A percentile compares a stretch with the other conserved stretches of the same genome.
Conservation (phyloP, 2,888 invertebrate species). For the Drosophila peninsularis region DNA sequence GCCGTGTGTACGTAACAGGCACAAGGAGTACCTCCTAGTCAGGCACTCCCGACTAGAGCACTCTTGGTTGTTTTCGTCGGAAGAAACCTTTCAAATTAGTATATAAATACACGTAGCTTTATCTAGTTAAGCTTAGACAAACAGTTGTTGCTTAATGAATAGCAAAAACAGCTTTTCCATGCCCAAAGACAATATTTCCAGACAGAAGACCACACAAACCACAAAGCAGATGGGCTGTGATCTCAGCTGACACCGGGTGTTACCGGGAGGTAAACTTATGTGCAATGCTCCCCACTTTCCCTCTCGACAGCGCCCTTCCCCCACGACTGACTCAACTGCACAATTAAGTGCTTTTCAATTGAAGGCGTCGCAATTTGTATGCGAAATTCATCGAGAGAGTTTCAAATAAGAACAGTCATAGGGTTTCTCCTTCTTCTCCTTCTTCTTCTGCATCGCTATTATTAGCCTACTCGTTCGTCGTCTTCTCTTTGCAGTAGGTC, state of each 20-base stretch:
- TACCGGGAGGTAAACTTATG: neutral
- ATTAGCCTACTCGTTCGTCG: neutral
- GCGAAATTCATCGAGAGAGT: constrained; percentile 31
- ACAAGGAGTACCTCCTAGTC: neutral
- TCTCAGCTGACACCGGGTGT: constrained; percentile 6
- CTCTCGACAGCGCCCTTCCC: neutral
- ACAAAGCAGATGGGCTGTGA: constrained; percentile 15
- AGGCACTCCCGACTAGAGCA: neutral
- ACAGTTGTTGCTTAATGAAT: constrained; percentile 1
- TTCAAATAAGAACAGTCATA: constrained; percentile 15
- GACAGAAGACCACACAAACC: constrained; percentile 35
- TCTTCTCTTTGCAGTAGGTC: constrained; percentile 11
- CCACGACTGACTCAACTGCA: constrained; percentile 3
- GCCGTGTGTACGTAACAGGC: neutral
- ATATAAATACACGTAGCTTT: neutral
- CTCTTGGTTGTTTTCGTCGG: neutral
- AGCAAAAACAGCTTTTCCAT: constrained; percentile 34
- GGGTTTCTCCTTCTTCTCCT: constrained; percentile 22
- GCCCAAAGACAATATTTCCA: constrained; percentile 39
- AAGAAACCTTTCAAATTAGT: neutral
- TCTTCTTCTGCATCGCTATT: neutral
- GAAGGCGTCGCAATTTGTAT: constrained; percentile 48
- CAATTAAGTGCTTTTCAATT: constrained; percentile 64
- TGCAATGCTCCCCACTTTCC: neutral
- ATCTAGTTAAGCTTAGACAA: neutral